Evolutionary conservation across 2,888 invertebrate species (phyloP).

Genomic region (Endomychus coccineus): DNA sequence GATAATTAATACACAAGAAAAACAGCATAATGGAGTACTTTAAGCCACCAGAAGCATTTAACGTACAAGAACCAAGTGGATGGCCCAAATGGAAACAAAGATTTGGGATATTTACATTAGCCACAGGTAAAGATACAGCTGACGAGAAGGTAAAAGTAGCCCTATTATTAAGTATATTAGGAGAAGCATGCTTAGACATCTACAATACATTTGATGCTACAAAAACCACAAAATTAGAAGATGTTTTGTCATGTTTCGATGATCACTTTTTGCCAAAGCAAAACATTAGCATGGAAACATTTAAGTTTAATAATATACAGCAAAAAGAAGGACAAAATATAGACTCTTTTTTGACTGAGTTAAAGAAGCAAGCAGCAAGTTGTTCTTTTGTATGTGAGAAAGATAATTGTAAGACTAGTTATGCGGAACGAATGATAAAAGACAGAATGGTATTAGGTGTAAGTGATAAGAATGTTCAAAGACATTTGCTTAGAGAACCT

Average conservation of each 20-base stretch:
- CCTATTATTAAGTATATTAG: too few relatives aligned
- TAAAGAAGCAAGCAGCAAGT: not conserved
- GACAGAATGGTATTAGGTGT: slow-evolving; percentile 4
- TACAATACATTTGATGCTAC: too few relatives aligned
- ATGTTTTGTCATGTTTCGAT: not conserved
- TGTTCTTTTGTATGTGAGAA: slow-evolving; percentile 4
- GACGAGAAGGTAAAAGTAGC: too few relatives aligned
- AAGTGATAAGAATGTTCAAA: slow-evolving; percentile 3
- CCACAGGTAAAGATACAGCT: too few relatives aligned
- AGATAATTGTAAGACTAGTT: slow-evolving; percentile 4
- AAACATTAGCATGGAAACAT: not conserved
- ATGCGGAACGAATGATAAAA: slow-evolving; percentile 3
- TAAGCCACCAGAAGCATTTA: too few relatives aligned
- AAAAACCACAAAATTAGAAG: not conserved
- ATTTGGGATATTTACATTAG: too few relatives aligned
- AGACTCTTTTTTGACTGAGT: not conserved
- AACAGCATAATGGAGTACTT: too few relatives aligned
- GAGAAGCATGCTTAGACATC: too few relatives aligned
- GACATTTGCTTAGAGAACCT: slow-evolving; percentile 2
- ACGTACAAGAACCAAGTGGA: too few relatives aligned
- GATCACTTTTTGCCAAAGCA: not conserved
- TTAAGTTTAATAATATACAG: not conserved
- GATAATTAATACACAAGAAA: too few relatives aligned
- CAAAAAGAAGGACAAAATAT: not conserved
- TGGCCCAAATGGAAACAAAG: too few relatives aligned